Evolutionary conservation across 2,797 vertebrate species (phyloP).

Genomic region (Aulostomus chinensis): DNA sequence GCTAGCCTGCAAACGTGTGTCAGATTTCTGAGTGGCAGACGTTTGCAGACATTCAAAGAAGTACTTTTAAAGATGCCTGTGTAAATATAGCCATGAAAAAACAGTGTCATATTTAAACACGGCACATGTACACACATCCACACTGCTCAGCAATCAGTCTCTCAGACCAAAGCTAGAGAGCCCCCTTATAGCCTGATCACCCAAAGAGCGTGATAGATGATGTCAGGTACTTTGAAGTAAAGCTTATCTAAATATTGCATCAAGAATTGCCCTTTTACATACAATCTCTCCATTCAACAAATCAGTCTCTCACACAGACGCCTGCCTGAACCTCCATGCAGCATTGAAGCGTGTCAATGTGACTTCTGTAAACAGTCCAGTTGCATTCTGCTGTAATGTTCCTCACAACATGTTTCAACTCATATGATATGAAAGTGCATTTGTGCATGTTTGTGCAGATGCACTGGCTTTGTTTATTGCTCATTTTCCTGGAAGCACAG

Average conservation of each 20-base stretch:
- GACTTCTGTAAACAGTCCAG: slow-evolving; percentile 26
- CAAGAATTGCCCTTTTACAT: slow-evolving; percentile 62
- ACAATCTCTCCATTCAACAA: slow-evolving; percentile 59
- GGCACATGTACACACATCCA: slow-evolving; percentile 47
- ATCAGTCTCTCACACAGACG: slow-evolving; percentile 59
- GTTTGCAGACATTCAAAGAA: slow-evolving; percentile 51
- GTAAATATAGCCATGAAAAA: slow-evolving; percentile 66
- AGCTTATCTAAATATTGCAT: slow-evolving; percentile 66
- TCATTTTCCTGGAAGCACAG: slow-evolving; percentile 49
- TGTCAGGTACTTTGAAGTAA: slow-evolving; percentile 66
- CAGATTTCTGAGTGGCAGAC: slow-evolving; percentile 44
- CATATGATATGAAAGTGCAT: slow-evolving; percentile 28
- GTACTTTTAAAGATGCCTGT: slow-evolving; percentile 56
- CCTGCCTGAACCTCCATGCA: slow-evolving; percentile 66
- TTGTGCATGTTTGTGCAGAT: slow-evolving; percentile 23
- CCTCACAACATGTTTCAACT: slow-evolving; percentile 36
- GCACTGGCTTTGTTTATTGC: slow-evolving; percentile 32
- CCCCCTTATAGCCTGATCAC: slow-evolving; percentile 50
- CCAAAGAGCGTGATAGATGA: slow-evolving; percentile 66
- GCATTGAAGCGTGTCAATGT: slow-evolving; percentile 63
- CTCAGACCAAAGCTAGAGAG: slow-evolving; percentile 44
- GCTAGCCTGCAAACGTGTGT: slow-evolving; percentile 46
- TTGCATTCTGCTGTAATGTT: slow-evolving; percentile 16
- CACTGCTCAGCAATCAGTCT: slow-evolving; percentile 41
- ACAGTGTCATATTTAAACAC: slow-evolving; percentile 63